Evolutionary conservation across 2,797 vertebrate genomes (phyloP).

Genomic region (Myoxocephalus aenaeus): DNA sequence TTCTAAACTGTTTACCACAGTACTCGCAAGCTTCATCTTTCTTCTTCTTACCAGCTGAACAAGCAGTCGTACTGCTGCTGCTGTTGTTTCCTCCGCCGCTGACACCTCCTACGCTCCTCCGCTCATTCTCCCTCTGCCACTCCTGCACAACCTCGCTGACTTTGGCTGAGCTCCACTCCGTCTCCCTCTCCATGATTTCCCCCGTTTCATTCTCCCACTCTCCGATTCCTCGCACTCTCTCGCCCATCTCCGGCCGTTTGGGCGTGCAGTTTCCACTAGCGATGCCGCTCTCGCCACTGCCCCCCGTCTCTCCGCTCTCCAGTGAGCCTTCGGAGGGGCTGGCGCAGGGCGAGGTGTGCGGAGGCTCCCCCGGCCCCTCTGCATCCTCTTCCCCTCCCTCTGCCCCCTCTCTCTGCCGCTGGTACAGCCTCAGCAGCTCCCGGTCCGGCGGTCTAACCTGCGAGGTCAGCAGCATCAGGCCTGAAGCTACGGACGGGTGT

Average conservation of each 20-base stretch:
- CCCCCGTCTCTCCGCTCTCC: constrained; percentile 85
- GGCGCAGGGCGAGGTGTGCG: constrained; percentile 83
- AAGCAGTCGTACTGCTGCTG: not conserved
- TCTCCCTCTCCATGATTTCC: constrained; percentile 65
- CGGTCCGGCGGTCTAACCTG: constrained; percentile 67
- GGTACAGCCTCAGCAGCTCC: constrained; percentile 78
- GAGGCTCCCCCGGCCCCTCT: constrained; percentile 78
- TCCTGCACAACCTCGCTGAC: constrained; percentile 75
- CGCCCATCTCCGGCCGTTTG: constrained; percentile 76
- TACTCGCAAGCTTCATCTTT: constrained; percentile 84
- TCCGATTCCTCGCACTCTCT: constrained; percentile 60
- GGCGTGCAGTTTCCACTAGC: constrained; percentile 88
- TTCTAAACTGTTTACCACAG: constrained; percentile 85
- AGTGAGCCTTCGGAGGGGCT: constrained; percentile 86
- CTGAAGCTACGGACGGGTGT: constrained; percentile 66
- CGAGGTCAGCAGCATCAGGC: constrained; percentile 75
- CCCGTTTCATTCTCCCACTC: constrained; percentile 74
- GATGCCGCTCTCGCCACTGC: constrained; percentile 88
- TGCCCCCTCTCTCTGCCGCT: constrained; percentile 57
- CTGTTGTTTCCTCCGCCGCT: constrained; percentile 4
- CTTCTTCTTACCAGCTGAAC: constrained; percentile 74
- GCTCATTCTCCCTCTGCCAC: constrained; percentile 82
- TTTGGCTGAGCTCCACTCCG: constrained; percentile 66
- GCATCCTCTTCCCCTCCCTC: constrained; percentile 73
- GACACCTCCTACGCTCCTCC: constrained; percentile 43